Base-by-base conservation (phyloP, 2,113 vertebrate genomes). In the Xiphophorus hellerii region DNA sequence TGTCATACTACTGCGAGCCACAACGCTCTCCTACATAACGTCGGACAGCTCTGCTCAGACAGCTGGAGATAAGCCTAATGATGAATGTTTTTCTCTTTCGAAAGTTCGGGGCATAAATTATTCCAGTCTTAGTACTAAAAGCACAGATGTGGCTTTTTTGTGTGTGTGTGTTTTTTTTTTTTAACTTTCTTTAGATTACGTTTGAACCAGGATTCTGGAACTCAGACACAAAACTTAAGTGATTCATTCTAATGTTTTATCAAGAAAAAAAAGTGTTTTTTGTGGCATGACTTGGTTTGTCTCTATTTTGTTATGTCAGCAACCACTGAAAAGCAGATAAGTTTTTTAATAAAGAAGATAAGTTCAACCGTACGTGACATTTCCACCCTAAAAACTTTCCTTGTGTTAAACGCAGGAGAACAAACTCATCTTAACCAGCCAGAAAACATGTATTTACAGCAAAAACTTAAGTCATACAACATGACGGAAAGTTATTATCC, bases 1-100 rank as follows among this genome's bases (percentile, higher is more conserved):
- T 88, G 89, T 93, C 91, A 93, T 86, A 81, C 76, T 44, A 77
- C 66, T 79, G 65, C 51, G 1, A 74, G 73, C 42, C 51, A 48
- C 76, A 35, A 31, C 77, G 4, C 82, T 74, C 83, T 68, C 72
- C 73, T 48, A 74, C 84, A 87, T 65, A 68, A 86, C 69, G 58
- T 61, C 78, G 7, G 76, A 66, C 81, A 78, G 67, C 63, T 12
- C 51, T 30, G 74, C 1, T 80, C 64, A 66, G 76, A 77, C 82
- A 76, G 81, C 39, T 33, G 10, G 5, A 80, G 88, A 91, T 89
- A 90, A 92, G 84, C 42, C 64, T 74, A 80, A 84, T 76, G 62
- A 75, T 76, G 60, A 75, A 81, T 84, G 86, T 35, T 76, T 70
- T 71, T 76, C 65, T 66, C 68, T 67, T 74, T 30, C 44, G 12